phyloP scores from a whole-genome alignment of 2,113 vertebrate genomes.

The mouse (Mus musculus) region GRCm39 chr5:21499501-21500000 shows the following conservation, averaged over 20 bases:
- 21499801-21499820: not conserved
- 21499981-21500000: not conserved
- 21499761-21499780: not conserved
- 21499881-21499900: not conserved
- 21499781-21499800: not conserved
- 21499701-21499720: constrained; percentile 77
- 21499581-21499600: constrained; percentile 91
- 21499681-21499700: constrained; percentile 88
- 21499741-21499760: not conserved
- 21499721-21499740: not conserved
- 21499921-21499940: too few relatives aligned
- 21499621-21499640: constrained; percentile 93
- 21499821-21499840: not conserved
- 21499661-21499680: constrained; percentile 87
- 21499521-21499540: constrained; percentile 89
- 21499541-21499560: constrained; percentile 88
- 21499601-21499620: constrained; percentile 88
- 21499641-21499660: constrained; percentile 91
- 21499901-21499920: not conserved
- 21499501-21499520: constrained; percentile 89
- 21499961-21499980: too few relatives aligned
- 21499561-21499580: constrained; percentile 89
- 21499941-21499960: not conserved
- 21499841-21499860: not conserved
- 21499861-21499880: not conserved